phyloP scores from a whole-genome alignment of 1,140 invertebrate species.

The Bombus superbus region DNA sequence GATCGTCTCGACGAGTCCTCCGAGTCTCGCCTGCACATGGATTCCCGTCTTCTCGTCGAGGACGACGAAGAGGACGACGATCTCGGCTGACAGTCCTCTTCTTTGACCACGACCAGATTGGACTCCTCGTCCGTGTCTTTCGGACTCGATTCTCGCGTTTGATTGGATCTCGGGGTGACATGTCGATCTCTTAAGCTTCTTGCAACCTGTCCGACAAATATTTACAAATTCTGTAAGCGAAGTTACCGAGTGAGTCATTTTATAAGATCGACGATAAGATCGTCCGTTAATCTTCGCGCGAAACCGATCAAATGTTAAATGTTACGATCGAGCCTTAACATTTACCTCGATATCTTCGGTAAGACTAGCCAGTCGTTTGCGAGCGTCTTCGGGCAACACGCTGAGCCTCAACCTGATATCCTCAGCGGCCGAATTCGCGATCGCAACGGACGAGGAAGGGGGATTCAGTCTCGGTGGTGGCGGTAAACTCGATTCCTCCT shows the following conservation, averaged over 20 bases:
- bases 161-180: constrained; percentile 64
- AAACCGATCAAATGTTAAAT: background rate
- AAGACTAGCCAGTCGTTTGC: constrained; percentile 75
- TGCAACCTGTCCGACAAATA: constrained; percentile 59
- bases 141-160: constrained; percentile 75
- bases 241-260: background rate
- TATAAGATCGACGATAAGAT: background rate
- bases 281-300: background rate
- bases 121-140: constrained; percentile 75
- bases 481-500: constrained; percentile 76
- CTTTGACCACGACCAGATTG: constrained; percentile 65
- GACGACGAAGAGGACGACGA: constrained; percentile 58
- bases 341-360: constrained; percentile 78
- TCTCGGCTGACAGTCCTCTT: constrained; percentile 67
- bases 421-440: constrained; percentile 69
- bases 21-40: constrained; percentile 66
- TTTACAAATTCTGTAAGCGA: background rate
- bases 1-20: constrained; percentile 69
- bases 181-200: constrained; percentile 71
- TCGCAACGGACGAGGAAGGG: constrained; percentile 43
- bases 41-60: constrained; percentile 61
- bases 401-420: constrained; percentile 77
- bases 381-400: constrained; percentile 78
- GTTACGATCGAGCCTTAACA: too few relatives aligned
- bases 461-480: constrained; percentile 74